Percentiles rank a stretch among this genome's conserved stretches.
phyloP scores from a whole-genome alignment of 2,797 vertebrate genomes.

The Danio jaintianensis region DNA sequence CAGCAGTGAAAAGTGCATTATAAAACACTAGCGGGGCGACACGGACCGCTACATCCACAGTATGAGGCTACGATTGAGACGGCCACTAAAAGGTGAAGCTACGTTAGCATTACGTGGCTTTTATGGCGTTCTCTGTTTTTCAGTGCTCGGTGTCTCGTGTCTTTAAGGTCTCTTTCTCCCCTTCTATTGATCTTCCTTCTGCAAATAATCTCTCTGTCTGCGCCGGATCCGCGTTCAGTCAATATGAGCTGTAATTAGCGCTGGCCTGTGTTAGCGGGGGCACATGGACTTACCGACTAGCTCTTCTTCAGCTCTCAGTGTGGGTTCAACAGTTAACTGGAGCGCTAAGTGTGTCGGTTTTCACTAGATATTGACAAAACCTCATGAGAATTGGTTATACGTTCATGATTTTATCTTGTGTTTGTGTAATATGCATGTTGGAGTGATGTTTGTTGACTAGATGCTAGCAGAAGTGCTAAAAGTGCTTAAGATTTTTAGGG shows the following conservation, averaged over 20 bases:
- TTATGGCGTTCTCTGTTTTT: too few relatives aligned
- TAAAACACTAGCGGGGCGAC: constrained; percentile 29
- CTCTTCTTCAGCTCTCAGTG: too few relatives aligned
- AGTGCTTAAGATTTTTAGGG: too few relatives aligned
- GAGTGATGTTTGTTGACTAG: neutral
- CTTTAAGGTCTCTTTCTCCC: neutral
- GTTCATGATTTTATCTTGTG: constrained; percentile 17
- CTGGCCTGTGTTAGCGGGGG: constrained; percentile 18
- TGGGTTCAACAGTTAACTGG: neutral
- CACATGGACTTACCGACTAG: neutral
- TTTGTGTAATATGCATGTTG: neutral
- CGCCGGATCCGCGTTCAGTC: constrained; percentile 40
- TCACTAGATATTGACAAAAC: neutral
- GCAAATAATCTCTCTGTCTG: constrained; percentile 49
- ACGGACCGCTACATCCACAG: neutral
- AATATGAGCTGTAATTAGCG: constrained; percentile 55
- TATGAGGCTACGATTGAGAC: neutral
- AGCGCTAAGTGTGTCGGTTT: neutral
- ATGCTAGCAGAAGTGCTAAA: too few relatives aligned
- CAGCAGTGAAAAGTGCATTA: constrained; percentile 36
- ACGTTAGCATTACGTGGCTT: neutral
- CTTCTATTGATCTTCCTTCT: constrained; percentile 27
- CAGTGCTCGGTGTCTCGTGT: neutral
- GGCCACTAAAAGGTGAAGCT: neutral
- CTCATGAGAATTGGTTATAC: neutral